Base-by-base conservation (phyloP, 2,113 vertebrate species). In the Okapia johnstoni region DNA sequence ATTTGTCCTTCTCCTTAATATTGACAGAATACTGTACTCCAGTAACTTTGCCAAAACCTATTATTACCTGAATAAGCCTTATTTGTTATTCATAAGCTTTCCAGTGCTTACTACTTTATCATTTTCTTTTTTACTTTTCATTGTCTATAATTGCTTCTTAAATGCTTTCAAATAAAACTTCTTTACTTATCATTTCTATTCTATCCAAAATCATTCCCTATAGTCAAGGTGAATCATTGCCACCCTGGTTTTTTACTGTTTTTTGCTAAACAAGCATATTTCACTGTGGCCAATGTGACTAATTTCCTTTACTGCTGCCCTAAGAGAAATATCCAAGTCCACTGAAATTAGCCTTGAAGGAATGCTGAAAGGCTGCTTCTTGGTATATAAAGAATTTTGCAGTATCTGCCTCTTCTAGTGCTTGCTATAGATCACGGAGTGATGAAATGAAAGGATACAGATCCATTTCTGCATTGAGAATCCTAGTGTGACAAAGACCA, bases 61-160 rank as follows among this genome's bases (percentile, higher is more conserved):
- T 94, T 92, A 96, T 96, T 98, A 97, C 76, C 61, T 92, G 94
- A 95, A 95, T 94, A 83, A 96, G 57, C 23, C 94, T 96, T 90
- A 90, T 94, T 93, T 96, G 95, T 81, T 97, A 96, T 97, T 97
- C 97, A 96, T 95, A 96, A 95, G 97, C 90, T 92, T 96, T 97
- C 85, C 89, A 92, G 57, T 84, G 66, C 89, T 90, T 79, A 85
- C 61, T 55, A 76, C 63, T 94, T 96, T 58, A 63, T 96, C 70
- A 23, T 96, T 97, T 93, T 76, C 70, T 92, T 73, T 60, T 77
- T 84, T 21, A 76, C 33, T 92, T 33, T 86, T 96, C 60, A 61
- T 97, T 95, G 88, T 96, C 77, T 94, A 19, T 97, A 97, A 97
- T 97, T 97, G 84, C 80, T 81, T 93, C 48, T 92, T 96, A 95